phyloP scores from a whole-genome alignment of 1,140 invertebrate genomes.

The Dendroctonus valens region DNA sequence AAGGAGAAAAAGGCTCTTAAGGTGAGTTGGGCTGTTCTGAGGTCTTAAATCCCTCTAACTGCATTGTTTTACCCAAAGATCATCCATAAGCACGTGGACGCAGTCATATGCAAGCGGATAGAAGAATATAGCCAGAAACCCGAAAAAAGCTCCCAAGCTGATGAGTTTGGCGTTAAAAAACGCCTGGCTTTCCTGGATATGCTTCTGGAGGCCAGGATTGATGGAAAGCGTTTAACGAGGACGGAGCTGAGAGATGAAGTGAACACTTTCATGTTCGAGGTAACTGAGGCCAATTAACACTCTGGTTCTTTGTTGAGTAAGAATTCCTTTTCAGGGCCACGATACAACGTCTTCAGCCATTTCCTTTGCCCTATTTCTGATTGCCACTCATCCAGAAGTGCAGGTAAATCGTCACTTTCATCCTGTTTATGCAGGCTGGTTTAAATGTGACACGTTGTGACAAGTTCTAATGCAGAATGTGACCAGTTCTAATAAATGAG shows the following conservation, averaged over 20 bases:
- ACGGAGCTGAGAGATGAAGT: conserved; percentile 78
- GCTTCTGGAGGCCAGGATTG: conserved; percentile 58
- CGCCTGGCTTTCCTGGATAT: conserved; percentile 73
- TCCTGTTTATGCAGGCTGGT: no score
- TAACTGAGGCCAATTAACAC: conserved; percentile 40
- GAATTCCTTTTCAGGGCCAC: conserved; percentile 60
- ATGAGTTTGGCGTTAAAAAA: conserved; percentile 52
- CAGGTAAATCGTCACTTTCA: conserved; percentile 43
- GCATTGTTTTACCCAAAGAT: conserved; percentile 33
- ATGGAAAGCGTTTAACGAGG: conserved; percentile 57
- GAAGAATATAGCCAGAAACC: conserved; percentile 35
- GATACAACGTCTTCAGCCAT: conserved; percentile 58
- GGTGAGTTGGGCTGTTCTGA: conserved; percentile 23
- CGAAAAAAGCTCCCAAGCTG: conserved; percentile 5
- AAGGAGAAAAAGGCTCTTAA: conserved; percentile 56
- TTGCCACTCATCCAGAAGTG: conserved; percentile 47
- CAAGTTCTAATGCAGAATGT: no score
- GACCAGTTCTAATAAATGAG: neutral
- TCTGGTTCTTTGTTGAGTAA: no score
- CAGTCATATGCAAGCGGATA: conserved; percentile 55
- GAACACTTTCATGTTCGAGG: conserved; percentile 85
- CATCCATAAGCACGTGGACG: conserved; percentile 67
- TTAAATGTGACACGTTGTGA: no score
- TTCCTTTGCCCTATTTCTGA: conserved; percentile 44
- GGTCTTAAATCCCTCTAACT: neutral